Base-by-base conservation (phyloP, 1,140 invertebrate species). In the Formica exsecta region DNA sequence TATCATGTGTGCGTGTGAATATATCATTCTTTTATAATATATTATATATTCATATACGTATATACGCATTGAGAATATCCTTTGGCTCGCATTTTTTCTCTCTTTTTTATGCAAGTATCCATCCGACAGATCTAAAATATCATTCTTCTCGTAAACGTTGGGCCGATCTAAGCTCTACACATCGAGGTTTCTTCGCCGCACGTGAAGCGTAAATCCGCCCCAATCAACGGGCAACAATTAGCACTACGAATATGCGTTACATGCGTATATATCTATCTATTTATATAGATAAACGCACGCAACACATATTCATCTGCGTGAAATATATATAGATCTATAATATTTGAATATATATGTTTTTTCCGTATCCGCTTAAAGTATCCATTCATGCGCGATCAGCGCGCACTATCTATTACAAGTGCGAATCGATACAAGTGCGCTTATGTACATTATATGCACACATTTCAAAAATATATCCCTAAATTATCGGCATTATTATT, bases 111-210 rank as follows among this genome's bases (percentile, higher is more conserved):
- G 3, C 57, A 29, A 81, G 41, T 57, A 75, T 70, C 16, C 68
- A 64, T 62, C 38, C 32, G 61, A 22, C 79, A 79, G 68, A 89
- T 77, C 38, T 13, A 85, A 71, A 79, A 80, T 77, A 77, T 48
- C 57, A 8, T 74, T 29, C 41, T 68, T 5, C 36, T 86, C 62
- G 29, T 66, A 32, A 68, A 76, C 38, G 8, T 73, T 19, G 68
- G 48, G 57, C 48, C 11, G 36, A 71, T 70, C 65, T 89, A 74
- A 48, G 44, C 71, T 74, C 61, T 57, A 59, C n/a, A 54, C 29
- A 86, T 77, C 16, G 11, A 74, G 61, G 32, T 32, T 73, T 44
- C 48, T 73, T 59, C 41, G 9, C 44, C n/a, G 11, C 25, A 11
- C 44, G 25, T 16, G 1, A 83, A 86, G 48, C 74, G 59, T 65